phyloP scores from a whole-genome alignment of 1,140 invertebrate genomes.

The Nephotettix cincticeps region DNA sequence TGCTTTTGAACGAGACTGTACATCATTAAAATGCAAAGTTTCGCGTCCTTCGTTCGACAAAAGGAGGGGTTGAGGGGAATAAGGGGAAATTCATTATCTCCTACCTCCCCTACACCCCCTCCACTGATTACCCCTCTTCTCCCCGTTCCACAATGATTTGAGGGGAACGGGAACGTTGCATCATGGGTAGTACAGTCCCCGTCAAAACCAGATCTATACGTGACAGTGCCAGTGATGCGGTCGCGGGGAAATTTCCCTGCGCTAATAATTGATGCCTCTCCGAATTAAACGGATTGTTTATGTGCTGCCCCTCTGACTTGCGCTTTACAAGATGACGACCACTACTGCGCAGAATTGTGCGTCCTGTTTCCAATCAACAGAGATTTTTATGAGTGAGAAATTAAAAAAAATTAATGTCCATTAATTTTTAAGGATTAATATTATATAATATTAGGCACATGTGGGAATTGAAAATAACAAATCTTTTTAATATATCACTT shows the following conservation, averaged over 20 bases:
- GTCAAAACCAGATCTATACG: constrained; percentile 13
- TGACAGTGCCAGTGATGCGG: background rate
- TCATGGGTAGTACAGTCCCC: constrained; percentile 8
- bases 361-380: too few relatives aligned
- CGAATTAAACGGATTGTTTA: too few relatives aligned
- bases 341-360: too few relatives aligned
- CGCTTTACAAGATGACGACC: too few relatives aligned
- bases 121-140: background rate
- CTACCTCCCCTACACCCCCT: constrained; percentile 6
- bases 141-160: constrained; percentile 2
- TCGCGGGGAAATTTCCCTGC: background rate
- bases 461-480: too few relatives aligned
- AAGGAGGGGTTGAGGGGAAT: background rate
- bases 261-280: background rate
- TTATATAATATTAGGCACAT: too few relatives aligned
- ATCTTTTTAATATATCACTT: too few relatives aligned
- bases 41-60: constrained; percentile 6
- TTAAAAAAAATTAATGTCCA: too few relatives aligned
- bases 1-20: constrained; percentile 10
- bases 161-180: constrained; percentile 16
- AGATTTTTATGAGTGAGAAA: too few relatives aligned
- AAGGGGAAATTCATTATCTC: constrained; percentile 10
- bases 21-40: constrained; percentile 8
- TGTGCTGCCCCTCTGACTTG: too few relatives aligned
- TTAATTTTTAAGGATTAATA: too few relatives aligned